Base-by-base conservation (phyloP, 2,888 invertebrate genomes). In the Cartodere bifasciata region DNA sequence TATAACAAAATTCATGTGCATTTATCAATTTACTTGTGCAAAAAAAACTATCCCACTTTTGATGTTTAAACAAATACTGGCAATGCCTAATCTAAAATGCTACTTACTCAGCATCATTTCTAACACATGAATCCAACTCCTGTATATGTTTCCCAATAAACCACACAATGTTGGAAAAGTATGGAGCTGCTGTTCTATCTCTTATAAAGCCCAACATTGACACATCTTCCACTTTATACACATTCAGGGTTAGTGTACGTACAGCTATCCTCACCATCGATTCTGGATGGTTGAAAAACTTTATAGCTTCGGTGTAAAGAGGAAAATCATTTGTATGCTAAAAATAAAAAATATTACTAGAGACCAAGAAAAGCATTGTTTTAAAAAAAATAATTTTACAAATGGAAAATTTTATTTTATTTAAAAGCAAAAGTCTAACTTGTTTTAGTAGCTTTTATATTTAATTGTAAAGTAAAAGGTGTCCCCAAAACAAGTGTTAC, bases 221-320 rank as follows among this genome's bases (percentile, higher is more conserved):
- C 25, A 78, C 75, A 60, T 94, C 94, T 51, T 90, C 85, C 17
- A 95, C 94, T 63, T 75, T 68, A 53, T 94, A 98, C 1, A 99
- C 95, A 63, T 98, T 99, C 23, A 99, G 68, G 1, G 97, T 94
- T 39, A 99, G 72, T 7, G 97, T 98, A 36, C 98, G 70, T 9
- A 98, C 98, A 2, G 98, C 98, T 46, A 98, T 99, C 27, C 98
- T 74, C 17, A 98, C 97, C 98, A 98, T 98, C 20, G 90, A 87
- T 63, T 98, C 98, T 0, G 88, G 81, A 62, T 98, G 97, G 59
- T 98, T 95, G 65, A 97, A 98, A 65, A 98, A 95, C 61, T 97
- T 97, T 38, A 99, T 92, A 17, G 95, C 95, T 65, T 98, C 98
- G 2, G 97, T 97, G 56, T 98, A 97, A 11, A 99, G 66, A 4